Conservation (phyloP, 2,113 vertebrate genomes). For the Crotalus horridus region DNA sequence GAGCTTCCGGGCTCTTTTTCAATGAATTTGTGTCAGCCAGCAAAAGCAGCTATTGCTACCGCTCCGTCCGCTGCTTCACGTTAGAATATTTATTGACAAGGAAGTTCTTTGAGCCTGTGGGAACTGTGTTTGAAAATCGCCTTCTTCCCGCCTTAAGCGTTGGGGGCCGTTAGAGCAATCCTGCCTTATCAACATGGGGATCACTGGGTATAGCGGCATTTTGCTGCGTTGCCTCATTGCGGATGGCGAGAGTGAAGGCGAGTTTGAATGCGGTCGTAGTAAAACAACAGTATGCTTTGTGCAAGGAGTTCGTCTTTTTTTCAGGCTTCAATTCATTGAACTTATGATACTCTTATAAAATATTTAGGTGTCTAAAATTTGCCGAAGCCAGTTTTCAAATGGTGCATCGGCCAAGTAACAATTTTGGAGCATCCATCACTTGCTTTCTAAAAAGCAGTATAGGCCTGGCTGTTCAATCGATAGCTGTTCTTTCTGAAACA, state of each 20-base stretch:
- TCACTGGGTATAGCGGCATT: not conserved
- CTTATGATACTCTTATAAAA: not conserved
- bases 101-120: not conserved
- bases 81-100: not conserved
- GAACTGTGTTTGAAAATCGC: not conserved
- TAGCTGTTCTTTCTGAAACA: too few relatives aligned
- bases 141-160: not conserved
- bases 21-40: not conserved
- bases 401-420: not conserved
- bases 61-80: not conserved
- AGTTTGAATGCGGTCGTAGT: not conserved
- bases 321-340: not conserved
- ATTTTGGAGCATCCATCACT: not conserved
- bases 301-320: not conserved
- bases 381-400: not conserved
- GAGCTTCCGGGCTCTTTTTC: not conserved
- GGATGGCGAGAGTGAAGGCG: not conserved
- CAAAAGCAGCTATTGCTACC: not conserved
- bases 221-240: not conserved
- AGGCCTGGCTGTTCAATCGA: not conserved
- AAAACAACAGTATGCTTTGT: not conserved
- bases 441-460: not conserved
- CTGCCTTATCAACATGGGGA: not conserved
- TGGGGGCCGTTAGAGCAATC: fast-evolving
- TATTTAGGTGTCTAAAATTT: not conserved